Base-by-base conservation (phyloP, 2,888 invertebrate genomes). In the Erebia ligea region DNA sequence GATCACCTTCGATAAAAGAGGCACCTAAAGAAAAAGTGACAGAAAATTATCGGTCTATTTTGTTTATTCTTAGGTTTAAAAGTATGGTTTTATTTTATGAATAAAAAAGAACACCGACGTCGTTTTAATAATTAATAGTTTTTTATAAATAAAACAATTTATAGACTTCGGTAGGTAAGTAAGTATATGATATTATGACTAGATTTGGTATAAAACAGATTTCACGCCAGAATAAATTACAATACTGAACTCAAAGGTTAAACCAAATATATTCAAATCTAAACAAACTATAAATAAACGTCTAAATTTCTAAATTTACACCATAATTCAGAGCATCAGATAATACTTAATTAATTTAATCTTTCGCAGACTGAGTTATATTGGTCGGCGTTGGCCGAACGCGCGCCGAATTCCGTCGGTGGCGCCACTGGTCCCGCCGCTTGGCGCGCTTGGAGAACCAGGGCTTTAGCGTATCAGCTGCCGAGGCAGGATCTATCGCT, bases 401-500 rank as follows among this genome's bases (percentile, higher is more conserved):
- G 90, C 0, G 84, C 88, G 95, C 97, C 94, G 87, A 84, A 83
- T 1, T 79, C 79, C 15, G 79, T 84, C 73, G 88, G 87, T 65
- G 92, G 92, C 82, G 89, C 89, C 75, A 91, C 88, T 1, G 92
- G 91, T 1, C 81, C 88, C 2, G 86, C 88, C 0, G 90, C 89
- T 5, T 92, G 90, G 92, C 87, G 91, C 9, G 87, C 88, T 0
- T 93, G 92, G 92, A 75, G 89, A 77, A 88, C 91, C 76, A 81
- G 93, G 78, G 86, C 95, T 83, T 93, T 99, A 81, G 96, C 98
- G 76, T 94, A 95, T 75, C 99, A 99, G 92, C 94, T 99, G 82
- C 99, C 99, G 56, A 97, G 97, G 87, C 98, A 99, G 92, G 99
- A 99, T 87, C 95, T 99, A 72, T 97, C 98, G 10, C 93, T 97